Conservation (phyloP, 2,888 invertebrate species). For the Pterobdella sp. region DNA sequence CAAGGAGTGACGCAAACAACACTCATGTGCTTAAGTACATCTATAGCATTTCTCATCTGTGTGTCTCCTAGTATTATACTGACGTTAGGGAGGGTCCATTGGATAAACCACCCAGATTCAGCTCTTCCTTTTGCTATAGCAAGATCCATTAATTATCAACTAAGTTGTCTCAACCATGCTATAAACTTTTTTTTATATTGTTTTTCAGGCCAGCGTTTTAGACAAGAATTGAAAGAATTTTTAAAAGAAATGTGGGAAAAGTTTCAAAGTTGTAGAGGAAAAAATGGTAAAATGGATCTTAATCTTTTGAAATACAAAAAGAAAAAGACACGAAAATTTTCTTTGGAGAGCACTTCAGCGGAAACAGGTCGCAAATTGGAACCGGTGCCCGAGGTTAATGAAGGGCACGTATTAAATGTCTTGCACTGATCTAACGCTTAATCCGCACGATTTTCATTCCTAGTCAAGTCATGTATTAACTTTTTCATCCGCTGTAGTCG, state of each 20-base stretch:
- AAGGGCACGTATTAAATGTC: neutral
- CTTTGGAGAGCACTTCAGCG: constrained; percentile 4
- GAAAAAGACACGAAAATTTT: neutral
- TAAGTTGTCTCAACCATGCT: constrained; percentile 33
- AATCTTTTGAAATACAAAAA: neutral
- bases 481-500: too few relatives aligned
- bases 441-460: too few relatives aligned
- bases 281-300: neutral
- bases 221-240: constrained; percentile 32
- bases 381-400: neutral
- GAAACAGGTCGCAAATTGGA: neutral
- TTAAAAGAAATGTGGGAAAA: neutral
- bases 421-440: too few relatives aligned
- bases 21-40: constrained; percentile 36
- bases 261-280: neutral
- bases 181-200: constrained; percentile 37
- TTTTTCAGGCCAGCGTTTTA: constrained; percentile 35
- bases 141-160: constrained; percentile 35
- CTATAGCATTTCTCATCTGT: constrained; percentile 36
- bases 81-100: constrained; percentile 35
- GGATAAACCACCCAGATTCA: constrained; percentile 28
- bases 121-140: constrained; percentile 33
- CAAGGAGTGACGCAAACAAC: constrained; percentile 34
- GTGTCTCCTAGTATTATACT: constrained; percentile 36
- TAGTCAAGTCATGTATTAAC: too few relatives aligned